Evolutionary conservation across 92 coral and sea anemone species (phyloP).

Genomic region (Siderastrea siderea): DNA sequence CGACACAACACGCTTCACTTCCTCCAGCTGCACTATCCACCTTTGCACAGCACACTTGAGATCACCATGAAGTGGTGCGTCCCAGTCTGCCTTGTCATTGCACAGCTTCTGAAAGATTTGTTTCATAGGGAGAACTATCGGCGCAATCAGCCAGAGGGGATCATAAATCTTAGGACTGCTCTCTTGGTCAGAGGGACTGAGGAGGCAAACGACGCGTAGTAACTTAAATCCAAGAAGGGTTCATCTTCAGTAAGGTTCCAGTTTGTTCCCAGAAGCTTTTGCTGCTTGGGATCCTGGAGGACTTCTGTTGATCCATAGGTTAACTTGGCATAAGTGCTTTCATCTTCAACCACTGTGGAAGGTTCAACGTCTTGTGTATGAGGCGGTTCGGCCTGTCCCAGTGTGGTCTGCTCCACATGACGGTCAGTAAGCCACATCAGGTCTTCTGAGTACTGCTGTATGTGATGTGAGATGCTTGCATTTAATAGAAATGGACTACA

Average conservation of each 20-base stretch:
- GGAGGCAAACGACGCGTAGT: slow-evolving; percentile 30
- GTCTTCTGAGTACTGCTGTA: slow-evolving; percentile 27
- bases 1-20: neutral
- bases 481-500: slow-evolving; percentile 62
- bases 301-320: slow-evolving; percentile 7
- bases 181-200: slow-evolving; percentile 43
- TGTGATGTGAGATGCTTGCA: slow-evolving; percentile 47
- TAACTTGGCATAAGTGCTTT: slow-evolving; percentile 60
- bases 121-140: slow-evolving; percentile 56
- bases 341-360: slow-evolving; percentile 12
- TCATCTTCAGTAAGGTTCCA: slow-evolving; percentile 60
- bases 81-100: slow-evolving; percentile 41
- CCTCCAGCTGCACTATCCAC: slow-evolving; percentile 29
- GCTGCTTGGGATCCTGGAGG: slow-evolving; percentile 38
- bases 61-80: slow-evolving; percentile 24
- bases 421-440: neutral
- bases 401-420: neutral
- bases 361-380: neutral
- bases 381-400: slow-evolving; percentile 36
- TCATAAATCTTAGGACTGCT: slow-evolving; percentile 66
- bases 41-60: slow-evolving; percentile 24
- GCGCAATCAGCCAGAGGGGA: slow-evolving; percentile 54
- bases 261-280: slow-evolving; percentile 64
- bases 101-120: slow-evolving; percentile 55
- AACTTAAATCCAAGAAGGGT: slow-evolving; percentile 24